These are phyloP conservation scores for Anser cygnoides DNA, from an alignment of 2,113 vertebrate genomes.

Conservation along the genomic window DNA sequence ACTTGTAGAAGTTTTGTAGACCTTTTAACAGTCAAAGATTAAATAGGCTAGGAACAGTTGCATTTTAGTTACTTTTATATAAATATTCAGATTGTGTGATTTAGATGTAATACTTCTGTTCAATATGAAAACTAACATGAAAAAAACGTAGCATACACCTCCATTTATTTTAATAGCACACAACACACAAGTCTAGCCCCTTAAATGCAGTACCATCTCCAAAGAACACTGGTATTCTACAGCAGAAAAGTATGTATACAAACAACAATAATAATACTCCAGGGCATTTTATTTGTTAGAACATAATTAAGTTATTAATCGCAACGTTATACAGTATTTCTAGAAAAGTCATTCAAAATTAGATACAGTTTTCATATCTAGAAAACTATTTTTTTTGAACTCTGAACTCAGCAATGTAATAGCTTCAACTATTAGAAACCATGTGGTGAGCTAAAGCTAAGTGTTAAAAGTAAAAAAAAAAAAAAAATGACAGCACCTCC, in stretches of 20 bases:
- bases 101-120: background rate
- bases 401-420: background rate
- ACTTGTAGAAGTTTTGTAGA: no score
- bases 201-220: background rate
- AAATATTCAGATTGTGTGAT: background rate
- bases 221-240: background rate
- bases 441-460: background rate
- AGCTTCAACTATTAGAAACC: background rate
- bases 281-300: conserved; percentile 33
- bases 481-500: background rate
- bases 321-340: background rate
- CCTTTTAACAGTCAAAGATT: no score
- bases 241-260: background rate
- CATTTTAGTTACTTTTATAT: background rate
- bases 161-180: background rate
- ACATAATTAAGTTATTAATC: background rate
- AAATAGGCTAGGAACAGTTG: background rate
- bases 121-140: background rate
- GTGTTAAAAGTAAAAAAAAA: background rate
- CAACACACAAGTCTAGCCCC: background rate
- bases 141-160: background rate
- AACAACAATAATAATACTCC: background rate
- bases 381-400: background rate
- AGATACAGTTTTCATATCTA: background rate
- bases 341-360: conserved; percentile 16